These are phyloP conservation scores for Alethe diademata DNA, from an alignment of 2,113 vertebrate genomes.

Conservation along the genomic window DNA sequence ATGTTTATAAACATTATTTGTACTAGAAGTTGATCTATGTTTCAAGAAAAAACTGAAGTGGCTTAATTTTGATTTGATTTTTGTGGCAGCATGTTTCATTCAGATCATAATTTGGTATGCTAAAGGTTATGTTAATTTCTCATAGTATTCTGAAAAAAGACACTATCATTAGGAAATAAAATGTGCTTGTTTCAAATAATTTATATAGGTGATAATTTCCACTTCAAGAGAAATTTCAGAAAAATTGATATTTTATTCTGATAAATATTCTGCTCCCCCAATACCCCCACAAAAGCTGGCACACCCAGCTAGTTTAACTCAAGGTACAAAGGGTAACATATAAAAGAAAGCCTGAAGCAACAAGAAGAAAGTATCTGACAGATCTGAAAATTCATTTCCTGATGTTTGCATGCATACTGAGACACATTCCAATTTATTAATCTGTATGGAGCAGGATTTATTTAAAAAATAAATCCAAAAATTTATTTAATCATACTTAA, in stretches of 20 bases:
- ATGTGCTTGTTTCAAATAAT: not conserved
- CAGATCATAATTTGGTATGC: not conserved
- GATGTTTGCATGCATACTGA: not conserved
- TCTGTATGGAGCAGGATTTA: not conserved
- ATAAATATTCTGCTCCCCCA: not conserved
- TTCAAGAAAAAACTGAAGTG: not conserved
- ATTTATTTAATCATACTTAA: not conserved
- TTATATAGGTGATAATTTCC: not conserved
- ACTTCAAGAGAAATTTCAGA: not conserved
- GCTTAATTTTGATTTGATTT: not conserved
- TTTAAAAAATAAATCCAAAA: not conserved
- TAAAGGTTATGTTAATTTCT: not conserved
- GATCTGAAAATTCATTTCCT: not conserved
- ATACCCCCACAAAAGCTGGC: fast-evolving
- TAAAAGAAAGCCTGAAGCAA: not conserved
- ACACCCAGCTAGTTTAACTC: not conserved
- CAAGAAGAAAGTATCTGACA: not conserved
- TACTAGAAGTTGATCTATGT: not conserved
- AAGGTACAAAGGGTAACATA: not conserved
- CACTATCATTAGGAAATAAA: not conserved
- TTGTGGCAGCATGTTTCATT: not conserved
- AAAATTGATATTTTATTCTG: not conserved
- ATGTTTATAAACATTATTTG: not conserved
- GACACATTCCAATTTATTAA: not conserved
- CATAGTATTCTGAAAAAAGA: not conserved